A percentile compares a stretch with the other conserved stretches of the same genome.
phyloP scores from a whole-genome alignment of 2,113 vertebrate species.

The Craseonycteris thonglongyai region DNA sequence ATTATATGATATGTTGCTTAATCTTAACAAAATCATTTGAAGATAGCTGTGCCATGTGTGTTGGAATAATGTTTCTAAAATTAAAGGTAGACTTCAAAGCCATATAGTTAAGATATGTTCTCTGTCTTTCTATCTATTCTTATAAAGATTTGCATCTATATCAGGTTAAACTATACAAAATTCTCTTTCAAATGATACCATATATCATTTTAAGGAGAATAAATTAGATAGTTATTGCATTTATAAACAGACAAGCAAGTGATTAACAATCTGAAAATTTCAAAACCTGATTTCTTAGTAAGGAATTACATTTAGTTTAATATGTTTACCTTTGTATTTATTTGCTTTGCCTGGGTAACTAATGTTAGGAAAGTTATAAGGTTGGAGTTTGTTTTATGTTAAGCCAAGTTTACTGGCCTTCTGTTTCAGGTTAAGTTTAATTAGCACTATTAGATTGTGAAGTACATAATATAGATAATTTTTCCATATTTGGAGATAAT shows the following conservation, averaged over 20 bases:
- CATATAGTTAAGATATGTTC: background rate
- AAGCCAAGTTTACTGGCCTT: background rate
- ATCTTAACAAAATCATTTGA: background rate
- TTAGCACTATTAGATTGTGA: background rate
- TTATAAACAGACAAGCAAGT: background rate
- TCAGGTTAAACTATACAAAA: background rate
- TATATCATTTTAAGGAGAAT: background rate
- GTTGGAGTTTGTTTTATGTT: background rate
- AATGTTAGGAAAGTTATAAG: background rate
- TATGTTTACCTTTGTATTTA: background rate
- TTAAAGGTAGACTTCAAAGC: background rate
- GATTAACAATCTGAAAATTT: conserved; percentile 13
- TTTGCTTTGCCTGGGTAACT: background rate
- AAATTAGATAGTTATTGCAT: background rate
- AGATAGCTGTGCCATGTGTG: background rate
- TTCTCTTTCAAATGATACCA: background rate
- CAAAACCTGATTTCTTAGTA: background rate
- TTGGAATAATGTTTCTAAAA: background rate
- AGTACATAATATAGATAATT: background rate
- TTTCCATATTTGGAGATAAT: background rate
- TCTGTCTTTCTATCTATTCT: background rate
- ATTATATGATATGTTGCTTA: background rate
- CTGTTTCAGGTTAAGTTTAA: conserved; percentile 12
- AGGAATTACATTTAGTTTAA: background rate
- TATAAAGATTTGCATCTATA: conserved; percentile 3